Evolutionary conservation across 92 coral and sea anemone genomes (phyloP), one percentile per base, ranked within the genome.

Genomic region (Muricea muricata): DNA sequence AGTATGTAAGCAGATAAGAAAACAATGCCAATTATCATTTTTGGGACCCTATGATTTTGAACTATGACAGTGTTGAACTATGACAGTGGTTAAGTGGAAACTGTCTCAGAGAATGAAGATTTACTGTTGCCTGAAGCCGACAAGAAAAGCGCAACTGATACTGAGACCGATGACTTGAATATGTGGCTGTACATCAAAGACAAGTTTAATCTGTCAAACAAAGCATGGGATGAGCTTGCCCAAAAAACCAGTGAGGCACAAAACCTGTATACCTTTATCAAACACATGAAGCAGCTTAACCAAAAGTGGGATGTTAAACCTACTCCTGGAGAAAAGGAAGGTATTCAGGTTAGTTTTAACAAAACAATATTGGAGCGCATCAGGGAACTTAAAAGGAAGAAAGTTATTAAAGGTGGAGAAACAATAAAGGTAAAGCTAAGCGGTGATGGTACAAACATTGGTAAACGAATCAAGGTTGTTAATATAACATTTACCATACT

Each of bases 291-390:
- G 10, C 81, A 89, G 20, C 24, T 85, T 17, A 87, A 90, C 63
- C 47, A 46, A 2, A 83, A 60, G 12, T 91, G 90, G 88, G 67
- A 67, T 67, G 13, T 85, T 17, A 81, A 73, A 65, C 77, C 81
- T n/a, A 85, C 93, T 57, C 88, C 85, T 28, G 93, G 88, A 14
- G 87, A 81, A 18, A 65, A 82, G 65, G 90, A 81, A 15, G 93
- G 90, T 26, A 29, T 75, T 25, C 93, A 90, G 57, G 45, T 73
- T 2, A 83, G 88, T 33, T 89, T 90, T 47, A 31, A 52, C 12
- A 85, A 81, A 6, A 82, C 85, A 47, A 61, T 81, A 7, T 25
- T 23, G 1, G 81, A 86, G 24, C 87, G 82, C 26, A 52, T 81
- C 24, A 63, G 31, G 40, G 35, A 76, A 12, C 55, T 85, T 7